Percentiles rank a stretch among this genome's conserved stretches.
Conservation (phyloP, 64 coral and sea anemone species). For the Anthopleura sola region DNA sequence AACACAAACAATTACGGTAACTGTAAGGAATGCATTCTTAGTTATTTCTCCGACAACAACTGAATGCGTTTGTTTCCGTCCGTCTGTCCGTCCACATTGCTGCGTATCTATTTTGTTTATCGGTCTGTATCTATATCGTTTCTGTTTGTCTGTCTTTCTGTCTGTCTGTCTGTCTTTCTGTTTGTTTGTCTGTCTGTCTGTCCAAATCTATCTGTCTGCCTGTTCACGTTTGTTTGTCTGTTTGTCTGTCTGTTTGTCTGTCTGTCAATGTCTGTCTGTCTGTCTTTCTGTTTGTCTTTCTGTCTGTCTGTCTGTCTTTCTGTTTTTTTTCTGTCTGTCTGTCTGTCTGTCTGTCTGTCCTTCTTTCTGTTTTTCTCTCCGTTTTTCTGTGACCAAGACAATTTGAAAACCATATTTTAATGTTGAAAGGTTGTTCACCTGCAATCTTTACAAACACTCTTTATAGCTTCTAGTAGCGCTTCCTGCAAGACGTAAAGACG, state of each 20-base stretch:
- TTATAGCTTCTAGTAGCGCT: conserved; percentile 67
- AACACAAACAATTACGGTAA: background rate
- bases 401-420: background rate
- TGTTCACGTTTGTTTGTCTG: background rate
- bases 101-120: background rate
- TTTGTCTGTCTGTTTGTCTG: background rate
- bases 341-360: background rate
- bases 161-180: background rate
- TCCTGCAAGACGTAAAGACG: conserved; percentile 47
- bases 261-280: too few species aligned
- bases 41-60: too few species aligned
- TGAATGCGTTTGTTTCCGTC: background rate
- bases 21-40: too few species aligned
- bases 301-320: too few species aligned
- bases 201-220: background rate
- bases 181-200: background rate
- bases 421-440: conserved; percentile 37
- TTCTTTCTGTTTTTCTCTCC: too few species aligned
- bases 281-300: too few species aligned
- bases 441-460: conserved; percentile 75
- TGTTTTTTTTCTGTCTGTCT: background rate
- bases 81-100: background rate
- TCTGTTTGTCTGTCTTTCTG: too few species aligned
- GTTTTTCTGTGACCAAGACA: background rate
- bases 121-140: too few species aligned